Base-by-base conservation (phyloP, 2,113 vertebrate genomes). In the Dermatemys mawii region DNA sequence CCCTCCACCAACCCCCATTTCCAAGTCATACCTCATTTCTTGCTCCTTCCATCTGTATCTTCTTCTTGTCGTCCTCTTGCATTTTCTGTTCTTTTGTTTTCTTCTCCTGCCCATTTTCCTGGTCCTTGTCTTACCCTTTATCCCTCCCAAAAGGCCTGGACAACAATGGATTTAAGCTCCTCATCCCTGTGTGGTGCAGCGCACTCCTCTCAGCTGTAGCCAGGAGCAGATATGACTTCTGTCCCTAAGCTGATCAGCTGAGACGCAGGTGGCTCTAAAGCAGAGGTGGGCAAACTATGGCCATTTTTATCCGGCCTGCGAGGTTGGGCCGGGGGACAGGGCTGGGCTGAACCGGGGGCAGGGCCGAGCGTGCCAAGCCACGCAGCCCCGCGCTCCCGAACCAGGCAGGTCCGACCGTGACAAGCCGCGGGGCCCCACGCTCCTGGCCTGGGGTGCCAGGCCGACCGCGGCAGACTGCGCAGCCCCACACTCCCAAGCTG, bases 1-100 rank as follows among this genome's bases (percentile, higher is more conserved):
- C 93, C 95, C 90, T 94, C 88, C 81, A 96, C 97, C 94, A 94
- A 78, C 87, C 92, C 90, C 93, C 70, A 91, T 96, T 96, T 94
- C 86, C 86, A 93, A 90, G 92, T 96, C 96, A 90, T 97, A 97
- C 93, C 95, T 97, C 97, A 93, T 93, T 87, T 96, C 88, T 97
- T 89, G 92, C 63, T 97, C 85, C 93, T 96, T 97, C 94, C 82
- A 73, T 94, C 93, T 94, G 93, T 35, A 96, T 96, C 97, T 78
- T 97, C 97, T 97, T 93, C 90, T 93, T 95, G 95, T 67, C 46
- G 55, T 96, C 96, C 63, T 97, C 97, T 95, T 53, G 84, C 95
- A 83, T 95, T 93, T 91, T 96, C 92, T 84, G 96, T n/a, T 67
- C 14, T 63, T 83, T 96, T 94, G 93, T 41, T 95, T 97, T 92